phyloP scores from a whole-genome alignment of 2,797 vertebrate species.

The Limosa lapponica region DNA sequence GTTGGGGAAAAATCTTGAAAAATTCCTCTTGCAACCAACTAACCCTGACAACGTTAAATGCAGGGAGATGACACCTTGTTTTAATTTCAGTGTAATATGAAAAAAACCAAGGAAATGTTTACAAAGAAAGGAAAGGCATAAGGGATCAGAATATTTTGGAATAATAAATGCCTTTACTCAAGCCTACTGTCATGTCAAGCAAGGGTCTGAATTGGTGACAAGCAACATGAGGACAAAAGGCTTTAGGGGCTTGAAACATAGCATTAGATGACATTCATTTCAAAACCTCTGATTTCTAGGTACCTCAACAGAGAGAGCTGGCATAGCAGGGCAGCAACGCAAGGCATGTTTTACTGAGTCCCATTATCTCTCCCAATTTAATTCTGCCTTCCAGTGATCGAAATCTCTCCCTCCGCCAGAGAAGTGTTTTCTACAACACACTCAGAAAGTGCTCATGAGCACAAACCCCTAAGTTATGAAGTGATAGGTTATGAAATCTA shows the following conservation, averaged over 20 bases:
- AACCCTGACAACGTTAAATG: background rate
- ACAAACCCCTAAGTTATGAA: background rate
- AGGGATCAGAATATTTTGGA: conserved; percentile 20
- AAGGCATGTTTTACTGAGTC: background rate
- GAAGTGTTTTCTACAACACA: background rate
- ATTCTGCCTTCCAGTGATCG: background rate
- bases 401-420: background rate
- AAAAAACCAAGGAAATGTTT: background rate
- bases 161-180: conserved; percentile 30
- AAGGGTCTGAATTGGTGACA: conserved; percentile 12
- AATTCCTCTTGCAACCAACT: background rate
- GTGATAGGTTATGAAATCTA: background rate
- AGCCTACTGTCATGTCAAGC: conserved; percentile 16
- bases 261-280: conserved; percentile 13
- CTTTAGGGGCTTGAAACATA: conserved; percentile 41
- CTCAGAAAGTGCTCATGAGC: background rate
- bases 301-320: background rate
- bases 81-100: background rate
- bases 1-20: background rate
- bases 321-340: background rate
- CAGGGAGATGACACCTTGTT: background rate
- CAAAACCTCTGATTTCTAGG: background rate
- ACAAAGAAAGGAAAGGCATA: background rate
- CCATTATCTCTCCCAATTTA: background rate
- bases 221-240: conserved; percentile 19